Conservation (phyloP, 2,888 invertebrate genomes). For the Himalopsyche japonica region DNA sequence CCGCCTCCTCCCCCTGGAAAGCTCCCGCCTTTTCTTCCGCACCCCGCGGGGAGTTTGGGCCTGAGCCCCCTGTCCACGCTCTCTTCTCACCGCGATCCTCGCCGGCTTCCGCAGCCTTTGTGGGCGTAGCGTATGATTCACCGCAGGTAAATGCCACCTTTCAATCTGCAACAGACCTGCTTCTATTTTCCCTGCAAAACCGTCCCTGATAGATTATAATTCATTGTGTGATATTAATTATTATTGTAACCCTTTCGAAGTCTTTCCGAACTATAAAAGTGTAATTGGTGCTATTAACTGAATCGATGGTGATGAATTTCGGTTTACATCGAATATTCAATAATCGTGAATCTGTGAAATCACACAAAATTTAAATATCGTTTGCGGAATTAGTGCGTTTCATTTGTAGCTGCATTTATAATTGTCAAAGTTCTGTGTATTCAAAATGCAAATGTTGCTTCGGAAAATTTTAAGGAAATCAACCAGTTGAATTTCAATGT, state of each 20-base stretch:
- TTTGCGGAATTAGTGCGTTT: background rate
- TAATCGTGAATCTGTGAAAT: background rate
- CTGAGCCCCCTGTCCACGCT: constrained; percentile 44
- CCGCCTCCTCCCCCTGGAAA: constrained; percentile 64
- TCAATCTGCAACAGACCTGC: constrained; percentile 32
- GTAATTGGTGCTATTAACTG: background rate
- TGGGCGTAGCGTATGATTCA: constrained; percentile 80
- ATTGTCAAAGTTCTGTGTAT: background rate
- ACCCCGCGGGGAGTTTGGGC: constrained; percentile 55
- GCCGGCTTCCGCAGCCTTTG: constrained; percentile 69
- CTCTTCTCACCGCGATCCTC: constrained; percentile 60
- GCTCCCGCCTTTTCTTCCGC: constrained; percentile 59
- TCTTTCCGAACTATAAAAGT: background rate
- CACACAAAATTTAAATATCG: background rate
- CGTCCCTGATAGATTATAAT: constrained; percentile 17
- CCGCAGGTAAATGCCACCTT: constrained; percentile 60
- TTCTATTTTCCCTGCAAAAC: constrained; percentile 33
- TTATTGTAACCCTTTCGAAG: background rate
- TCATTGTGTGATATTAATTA: constrained; percentile 11
- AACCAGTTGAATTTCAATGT: background rate
- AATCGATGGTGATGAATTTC: background rate
- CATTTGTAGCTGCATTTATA: background rate
- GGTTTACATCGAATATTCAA: background rate
- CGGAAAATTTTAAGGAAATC: background rate
- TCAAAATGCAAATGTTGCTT: background rate